phyloP scores from a whole-genome alignment of 2,888 invertebrate species.

The Odontothrips loti region DNA sequence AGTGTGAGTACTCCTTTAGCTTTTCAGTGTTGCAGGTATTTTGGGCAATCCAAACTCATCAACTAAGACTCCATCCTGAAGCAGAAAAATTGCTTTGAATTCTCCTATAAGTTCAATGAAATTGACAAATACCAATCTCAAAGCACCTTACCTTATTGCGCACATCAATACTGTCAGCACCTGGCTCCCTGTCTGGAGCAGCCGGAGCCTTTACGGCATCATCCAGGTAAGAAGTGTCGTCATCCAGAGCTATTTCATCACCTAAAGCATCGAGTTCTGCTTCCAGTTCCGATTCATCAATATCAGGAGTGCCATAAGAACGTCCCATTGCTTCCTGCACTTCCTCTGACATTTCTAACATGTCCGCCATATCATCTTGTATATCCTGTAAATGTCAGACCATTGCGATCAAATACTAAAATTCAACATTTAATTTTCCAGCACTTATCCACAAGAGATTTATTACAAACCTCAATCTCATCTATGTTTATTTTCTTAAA shows the following conservation, averaged over 20 bases:
- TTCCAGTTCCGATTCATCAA: constrained; percentile 95
- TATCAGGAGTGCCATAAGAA: constrained; percentile 91
- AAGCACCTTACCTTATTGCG: constrained; percentile 56
- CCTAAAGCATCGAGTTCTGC: constrained; percentile 89
- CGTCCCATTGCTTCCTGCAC: constrained; percentile 91
- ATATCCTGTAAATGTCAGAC: constrained; percentile 63
- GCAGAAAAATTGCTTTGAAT: constrained; percentile 39
- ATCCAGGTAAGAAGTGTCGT: constrained; percentile 90
- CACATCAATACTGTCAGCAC: constrained; percentile 61
- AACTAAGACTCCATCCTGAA: constrained; percentile 81
- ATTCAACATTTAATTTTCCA: background rate
- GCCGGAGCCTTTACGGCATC: constrained; percentile 91
- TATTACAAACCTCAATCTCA: constrained; percentile 74
- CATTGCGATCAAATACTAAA: background rate
- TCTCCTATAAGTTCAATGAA: background rate
- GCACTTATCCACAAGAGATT: background rate
- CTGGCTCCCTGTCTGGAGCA: constrained; percentile 89
- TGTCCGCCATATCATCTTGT: constrained; percentile 93
- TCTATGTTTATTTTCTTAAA: constrained; percentile 97
- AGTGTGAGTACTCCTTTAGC: background rate
- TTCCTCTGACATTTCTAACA: constrained; percentile 94
- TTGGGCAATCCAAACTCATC: constrained; percentile 98
- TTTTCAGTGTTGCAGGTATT: constrained; percentile 55
- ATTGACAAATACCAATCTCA: background rate
- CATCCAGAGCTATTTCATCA: constrained; percentile 90